Evolutionary conservation across 2,888 invertebrate species (phyloP).

Genomic region (Spilarctia lutea): DNA sequence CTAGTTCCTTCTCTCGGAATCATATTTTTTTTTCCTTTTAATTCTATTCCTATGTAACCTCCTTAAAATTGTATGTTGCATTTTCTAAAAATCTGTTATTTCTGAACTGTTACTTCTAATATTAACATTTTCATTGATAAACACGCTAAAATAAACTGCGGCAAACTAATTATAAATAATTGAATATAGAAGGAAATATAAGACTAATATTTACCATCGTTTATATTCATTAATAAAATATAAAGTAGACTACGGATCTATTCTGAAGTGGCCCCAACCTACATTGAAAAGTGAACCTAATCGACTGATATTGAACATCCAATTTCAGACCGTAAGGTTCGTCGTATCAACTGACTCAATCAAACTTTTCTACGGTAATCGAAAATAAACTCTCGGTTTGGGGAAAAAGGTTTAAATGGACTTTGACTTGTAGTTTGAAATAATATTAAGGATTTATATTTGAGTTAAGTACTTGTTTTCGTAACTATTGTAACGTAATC

Average conservation of each 20-base stretch:
- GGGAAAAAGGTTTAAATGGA: conserved; percentile 30
- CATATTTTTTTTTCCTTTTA: too few species aligned
- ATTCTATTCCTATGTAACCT: too few species aligned
- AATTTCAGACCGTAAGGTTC: conserved; percentile 40
- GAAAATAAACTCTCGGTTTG: conserved; percentile 22
- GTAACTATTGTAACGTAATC: conserved; percentile 48
- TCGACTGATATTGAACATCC: conserved; percentile 39
- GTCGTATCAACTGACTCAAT: conserved; percentile 35
- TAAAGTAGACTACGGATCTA: conserved; percentile 63
- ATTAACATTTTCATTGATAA: conserved; percentile 37
- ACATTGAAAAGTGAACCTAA: conserved; percentile 54
- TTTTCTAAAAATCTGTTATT: neutral
- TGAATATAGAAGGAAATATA: conserved; percentile 61
- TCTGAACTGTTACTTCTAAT: neutral
- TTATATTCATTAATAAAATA: conserved; percentile 74
- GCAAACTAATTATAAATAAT: conserved; percentile 56
- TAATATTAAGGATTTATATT: conserved; percentile 45
- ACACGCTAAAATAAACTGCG: conserved; percentile 30
- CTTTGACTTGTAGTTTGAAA: conserved; percentile 16
- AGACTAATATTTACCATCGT: conserved; percentile 69
- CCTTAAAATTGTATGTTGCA: too few species aligned
- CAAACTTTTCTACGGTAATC: conserved; percentile 27
- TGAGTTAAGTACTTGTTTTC: conserved; percentile 46
- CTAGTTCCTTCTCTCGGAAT: too few species aligned
- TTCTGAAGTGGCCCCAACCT: conserved; percentile 44